phyloP scores from a whole-genome alignment of 2,888 invertebrate genomes.

The Cryptosula pallasiana region DNA sequence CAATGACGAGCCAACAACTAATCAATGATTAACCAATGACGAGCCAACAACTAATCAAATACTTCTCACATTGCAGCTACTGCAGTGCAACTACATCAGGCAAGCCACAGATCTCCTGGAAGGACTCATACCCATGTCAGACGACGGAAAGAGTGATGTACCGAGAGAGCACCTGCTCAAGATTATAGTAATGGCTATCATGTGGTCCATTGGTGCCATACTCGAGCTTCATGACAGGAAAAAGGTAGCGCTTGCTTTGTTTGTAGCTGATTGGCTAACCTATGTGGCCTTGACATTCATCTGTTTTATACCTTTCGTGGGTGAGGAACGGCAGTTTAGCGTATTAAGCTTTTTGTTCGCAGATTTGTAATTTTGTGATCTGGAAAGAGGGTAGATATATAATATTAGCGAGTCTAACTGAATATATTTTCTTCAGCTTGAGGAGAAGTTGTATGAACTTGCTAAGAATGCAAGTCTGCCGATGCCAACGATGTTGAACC shows the following conservation, averaged over 20 bases:
- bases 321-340: too few species aligned
- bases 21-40: not conserved
- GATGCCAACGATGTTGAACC: slow-evolving; percentile 39
- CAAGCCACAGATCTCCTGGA: slow-evolving; percentile 67
- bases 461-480: slow-evolving; percentile 36
- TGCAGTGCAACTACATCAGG: slow-evolving; percentile 83
- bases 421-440: slow-evolving; percentile 42
- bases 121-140: slow-evolving; percentile 70
- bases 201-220: slow-evolving; percentile 88
- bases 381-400: too few species aligned
- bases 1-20: not conserved
- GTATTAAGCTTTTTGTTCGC: too few species aligned
- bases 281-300: too few species aligned
- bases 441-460: slow-evolving; percentile 38
- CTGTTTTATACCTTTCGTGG: too few species aligned
- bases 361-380: too few species aligned
- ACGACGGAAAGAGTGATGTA: slow-evolving; percentile 51
- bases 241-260: slow-evolving; percentile 62
- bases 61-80: slow-evolving; percentile 57
- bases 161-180: slow-evolving; percentile 70
- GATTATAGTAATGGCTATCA: slow-evolving; percentile 77
- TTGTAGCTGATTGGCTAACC: too few species aligned
- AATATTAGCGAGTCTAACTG: too few species aligned
- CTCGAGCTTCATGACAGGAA: slow-evolving; percentile 75
- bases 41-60: not conserved